phyloP scores from a whole-genome alignment of 37 sponge, comb jelly and placozoan genomes.

The Eunapius fragilis region DNA sequence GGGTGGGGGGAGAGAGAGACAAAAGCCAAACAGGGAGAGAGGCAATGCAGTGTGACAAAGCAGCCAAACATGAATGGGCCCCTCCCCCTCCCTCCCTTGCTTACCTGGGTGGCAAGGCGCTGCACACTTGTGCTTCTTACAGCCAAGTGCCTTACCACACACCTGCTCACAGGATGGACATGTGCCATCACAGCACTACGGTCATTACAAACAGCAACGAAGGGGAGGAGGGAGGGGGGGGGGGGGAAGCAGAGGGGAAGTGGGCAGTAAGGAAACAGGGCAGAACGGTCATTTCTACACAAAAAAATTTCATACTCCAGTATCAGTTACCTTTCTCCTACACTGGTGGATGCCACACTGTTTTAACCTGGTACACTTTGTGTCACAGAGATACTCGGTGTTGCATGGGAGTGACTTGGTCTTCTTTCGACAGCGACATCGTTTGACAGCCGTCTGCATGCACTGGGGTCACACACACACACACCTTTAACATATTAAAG shows the following conservation, averaged over 20 bases:
- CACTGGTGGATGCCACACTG: constrained; percentile 93
- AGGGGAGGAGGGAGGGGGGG: neutral
- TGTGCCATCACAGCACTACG: constrained; percentile 88
- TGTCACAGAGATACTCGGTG: constrained; percentile 82
- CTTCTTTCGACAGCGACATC: constrained; percentile 83
- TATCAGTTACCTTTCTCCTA: constrained; percentile 85
- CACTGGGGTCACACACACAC: constrained; percentile 44
- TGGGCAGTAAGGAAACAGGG: constrained; percentile 21
- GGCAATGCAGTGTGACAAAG: neutral
- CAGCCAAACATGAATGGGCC: neutral
- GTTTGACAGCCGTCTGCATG: constrained; percentile 58
- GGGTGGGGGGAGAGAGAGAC: neutral
- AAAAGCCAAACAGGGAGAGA: neutral
- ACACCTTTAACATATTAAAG: no score
- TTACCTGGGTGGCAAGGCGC: constrained; percentile 85
- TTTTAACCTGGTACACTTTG: constrained; percentile 65
- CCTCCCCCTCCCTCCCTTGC: no score
- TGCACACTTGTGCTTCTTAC: constrained; percentile 90
- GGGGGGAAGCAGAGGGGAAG: constrained; percentile 14
- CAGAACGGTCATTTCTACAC: neutral
- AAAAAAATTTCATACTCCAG: no score
- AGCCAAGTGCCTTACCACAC: constrained; percentile 76
- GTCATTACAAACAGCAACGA: neutral
- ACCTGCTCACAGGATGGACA: constrained; percentile 87
- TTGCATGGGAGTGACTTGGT: constrained; percentile 67